Percentiles rank a stretch among this genome's conserved stretches.
Evolutionary conservation across 2,888 invertebrate genomes (phyloP).

Genomic region (Andrena haemorrhoa): DNA sequence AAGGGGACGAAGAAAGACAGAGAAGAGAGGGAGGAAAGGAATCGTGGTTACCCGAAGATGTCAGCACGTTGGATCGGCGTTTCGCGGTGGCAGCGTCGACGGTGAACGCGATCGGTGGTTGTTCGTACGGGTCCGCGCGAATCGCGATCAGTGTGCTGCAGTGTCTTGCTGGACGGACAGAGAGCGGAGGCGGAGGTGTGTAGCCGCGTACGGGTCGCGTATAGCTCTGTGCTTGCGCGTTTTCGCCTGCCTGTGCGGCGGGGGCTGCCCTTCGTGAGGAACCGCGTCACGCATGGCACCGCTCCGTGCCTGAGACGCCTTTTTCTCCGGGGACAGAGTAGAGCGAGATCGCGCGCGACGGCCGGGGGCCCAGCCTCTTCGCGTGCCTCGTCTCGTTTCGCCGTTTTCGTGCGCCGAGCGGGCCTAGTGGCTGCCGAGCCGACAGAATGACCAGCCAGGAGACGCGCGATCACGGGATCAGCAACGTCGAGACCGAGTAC

Average conservation of each 20-base stretch:
- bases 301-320: conserved; percentile 61
- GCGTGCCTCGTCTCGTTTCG: conserved; percentile 65
- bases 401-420: conserved; percentile 54
- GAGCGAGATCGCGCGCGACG: conserved; percentile 59
- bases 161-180: conserved; percentile 6
- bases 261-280: conserved; percentile 58
- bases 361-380: conserved; percentile 70
- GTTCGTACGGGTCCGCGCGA: conserved; percentile 36
- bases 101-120: conserved; percentile 58
- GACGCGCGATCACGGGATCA: conserved; percentile 76
- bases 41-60: conserved; percentile 61
- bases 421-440: conserved; percentile 50
- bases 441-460: conserved; percentile 75
- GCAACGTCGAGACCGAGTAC: conserved; percentile 90
- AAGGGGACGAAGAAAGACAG: conserved; percentile 20
- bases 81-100: conserved; percentile 61
- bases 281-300: conserved; percentile 68
- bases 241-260: conserved; percentile 58
- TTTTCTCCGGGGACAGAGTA: conserved; percentile 56
- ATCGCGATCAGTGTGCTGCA: conserved; percentile 45
- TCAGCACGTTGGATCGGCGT: conserved; percentile 64
- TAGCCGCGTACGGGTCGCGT: conserved; percentile 18
- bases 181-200: conserved; percentile 34
- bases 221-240: conserved; percentile 42
- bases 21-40: conserved; percentile 36